A percentile compares a stretch with the other conserved stretches of the same genome.
These are phyloP conservation scores for Champsocephalus esox DNA, from an alignment of 2,797 vertebrate species.

Conservation along the genomic window DNA sequence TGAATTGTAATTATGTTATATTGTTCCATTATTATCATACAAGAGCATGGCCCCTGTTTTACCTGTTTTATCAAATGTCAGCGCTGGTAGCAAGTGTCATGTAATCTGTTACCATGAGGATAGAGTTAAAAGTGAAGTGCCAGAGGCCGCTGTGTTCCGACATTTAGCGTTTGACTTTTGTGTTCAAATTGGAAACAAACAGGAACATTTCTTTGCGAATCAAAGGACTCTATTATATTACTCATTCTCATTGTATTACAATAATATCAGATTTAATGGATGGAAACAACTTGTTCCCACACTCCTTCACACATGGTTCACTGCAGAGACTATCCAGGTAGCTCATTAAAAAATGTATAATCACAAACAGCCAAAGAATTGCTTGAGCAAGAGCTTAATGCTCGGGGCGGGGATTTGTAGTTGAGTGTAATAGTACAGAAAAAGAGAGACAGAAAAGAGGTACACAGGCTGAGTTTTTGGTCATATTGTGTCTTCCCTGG, in stretches of 20 bases:
- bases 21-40: neutral
- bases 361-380: constrained; percentile 33
- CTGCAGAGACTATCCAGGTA: constrained; percentile 13
- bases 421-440: constrained; percentile 1
- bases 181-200: constrained; percentile 30
- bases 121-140: constrained; percentile 13
- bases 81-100: constrained; percentile 16
- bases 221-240: constrained; percentile 20
- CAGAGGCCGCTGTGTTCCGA: constrained; percentile 4
- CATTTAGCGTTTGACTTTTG: constrained; percentile 15
- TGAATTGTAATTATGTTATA: neutral
- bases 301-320: constrained; percentile 24
- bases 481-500: constrained; percentile 27
- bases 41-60: neutral
- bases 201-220: constrained; percentile 12
- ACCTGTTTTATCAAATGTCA: constrained; percentile 17
- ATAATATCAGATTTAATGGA: constrained; percentile 29
- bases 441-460: neutral
- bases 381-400: constrained; percentile 27
- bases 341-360: constrained; percentile 9
- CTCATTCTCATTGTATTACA: constrained; percentile 11
- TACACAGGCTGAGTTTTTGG: neutral
- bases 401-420: constrained; percentile 26
- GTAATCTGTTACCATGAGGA: neutral
- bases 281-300: constrained; percentile 46